Evolutionary conservation across 1,140 invertebrate species (phyloP), one percentile per base, ranked within the genome.

Genomic region (Drosophila pectinifera): DNA sequence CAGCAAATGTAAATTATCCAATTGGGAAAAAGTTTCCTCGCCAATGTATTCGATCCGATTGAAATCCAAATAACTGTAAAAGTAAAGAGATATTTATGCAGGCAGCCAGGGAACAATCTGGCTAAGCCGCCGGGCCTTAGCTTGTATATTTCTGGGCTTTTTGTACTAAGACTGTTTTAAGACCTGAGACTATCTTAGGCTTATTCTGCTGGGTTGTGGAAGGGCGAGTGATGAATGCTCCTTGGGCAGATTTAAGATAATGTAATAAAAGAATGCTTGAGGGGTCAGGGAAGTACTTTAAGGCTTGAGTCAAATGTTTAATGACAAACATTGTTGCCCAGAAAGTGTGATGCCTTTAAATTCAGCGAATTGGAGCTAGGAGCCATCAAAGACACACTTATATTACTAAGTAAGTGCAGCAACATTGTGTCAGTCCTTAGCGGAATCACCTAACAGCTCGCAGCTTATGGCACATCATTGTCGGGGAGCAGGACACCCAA

Each of bases 1-100:
- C 94, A 94, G 80, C 64, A 92, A 91, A 69, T 90, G 82, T 58
- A 94, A 84, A 78, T 91, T 80, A 38, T 91, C 83, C 68, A 94
- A 82, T 64, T 86, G 73, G 31, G 69, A 63, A 86, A 94, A 94
- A 58, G 92, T 92, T 72, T 92, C 77, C 51, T 92, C 73, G 41
- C 89, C 91, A 70, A 94, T 92, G 41, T 74, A 89, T 67, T 92
- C 78, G 53, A 94, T 92, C 38, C 73, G 67, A 91, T 94, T 94
- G 53, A 91, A 73, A 70, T 93, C 91, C 69, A 94, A 85, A 70
- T 92, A 88, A 45, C 94, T 94, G 83, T 55, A 83, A 89, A 77
- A 68, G 72, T 65, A 48, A 58, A 56, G 36, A 73, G 45, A 78
- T 73, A 73, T 78, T 64, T 78, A 65, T 78, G 31, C 55, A 63